Evolutionary conservation across 2,797 vertebrate species (phyloP).

Genomic region (Micromesistius poutassou): DNA sequence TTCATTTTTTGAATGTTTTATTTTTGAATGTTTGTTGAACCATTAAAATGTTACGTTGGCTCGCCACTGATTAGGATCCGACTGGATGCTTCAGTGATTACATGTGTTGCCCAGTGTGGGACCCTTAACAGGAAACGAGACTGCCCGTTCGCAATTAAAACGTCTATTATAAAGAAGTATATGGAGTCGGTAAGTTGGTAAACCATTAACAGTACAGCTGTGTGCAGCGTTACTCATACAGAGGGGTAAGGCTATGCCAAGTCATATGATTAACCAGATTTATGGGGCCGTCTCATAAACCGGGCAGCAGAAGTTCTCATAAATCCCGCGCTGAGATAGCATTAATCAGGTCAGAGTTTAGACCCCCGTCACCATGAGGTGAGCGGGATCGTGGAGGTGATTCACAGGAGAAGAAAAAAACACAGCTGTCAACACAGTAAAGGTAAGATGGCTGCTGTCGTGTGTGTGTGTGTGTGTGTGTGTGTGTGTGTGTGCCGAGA

Average conservation of each 20-base stretch:
- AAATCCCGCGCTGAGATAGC: background rate
- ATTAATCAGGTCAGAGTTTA: slow-evolving; percentile 1
- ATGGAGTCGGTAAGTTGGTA: background rate
- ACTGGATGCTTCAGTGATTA: background rate
- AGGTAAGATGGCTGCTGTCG: background rate
- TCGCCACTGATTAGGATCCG: background rate
- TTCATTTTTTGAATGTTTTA: background rate
- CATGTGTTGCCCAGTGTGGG: background rate
- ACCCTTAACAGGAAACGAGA: background rate
- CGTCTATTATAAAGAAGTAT: background rate
- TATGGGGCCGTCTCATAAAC: background rate
- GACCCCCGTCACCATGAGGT: background rate
- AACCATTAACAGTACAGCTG: background rate
- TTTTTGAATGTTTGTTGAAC: background rate
- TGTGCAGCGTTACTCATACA: background rate
- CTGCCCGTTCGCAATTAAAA: background rate
- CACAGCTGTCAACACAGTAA: background rate
- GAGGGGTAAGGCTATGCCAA: background rate
- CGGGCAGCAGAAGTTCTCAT: background rate
- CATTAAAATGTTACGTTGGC: background rate
- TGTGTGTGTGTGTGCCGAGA: background rate
- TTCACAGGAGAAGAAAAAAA: background rate
- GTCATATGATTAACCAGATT: background rate
- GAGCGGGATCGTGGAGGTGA: background rate
- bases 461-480: background rate